Conservation (phyloP, 2,113 vertebrate genomes). For the Parus major region DNA sequence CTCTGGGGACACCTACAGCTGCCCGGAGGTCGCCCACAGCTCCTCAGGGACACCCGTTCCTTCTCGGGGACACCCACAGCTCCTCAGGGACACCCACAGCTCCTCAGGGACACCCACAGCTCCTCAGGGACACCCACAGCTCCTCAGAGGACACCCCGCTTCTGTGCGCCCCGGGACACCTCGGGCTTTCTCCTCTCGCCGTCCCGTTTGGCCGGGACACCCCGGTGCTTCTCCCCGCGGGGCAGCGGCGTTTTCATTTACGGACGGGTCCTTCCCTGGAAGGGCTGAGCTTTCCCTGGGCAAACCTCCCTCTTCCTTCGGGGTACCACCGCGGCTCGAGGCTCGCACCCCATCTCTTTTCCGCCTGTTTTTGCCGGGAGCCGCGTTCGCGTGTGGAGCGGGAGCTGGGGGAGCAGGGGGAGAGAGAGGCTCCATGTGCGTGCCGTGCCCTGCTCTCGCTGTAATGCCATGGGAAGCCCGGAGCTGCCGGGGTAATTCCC, state of each 20-base stretch:
- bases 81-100: too few species aligned
- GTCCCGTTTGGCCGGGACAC: neutral
- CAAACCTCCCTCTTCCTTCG: neutral
- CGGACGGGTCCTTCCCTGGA: too few species aligned
- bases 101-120: too few species aligned
- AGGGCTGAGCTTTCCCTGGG: neutral
- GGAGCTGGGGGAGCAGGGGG: neutral
- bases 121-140: too few species aligned
- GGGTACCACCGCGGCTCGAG: fast-evolving
- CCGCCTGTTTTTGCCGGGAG: fast-evolving
- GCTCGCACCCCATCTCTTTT: fast-evolving
- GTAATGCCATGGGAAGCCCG: neutral
- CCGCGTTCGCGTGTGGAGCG: neutral
- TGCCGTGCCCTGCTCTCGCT: neutral
- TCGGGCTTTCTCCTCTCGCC: too few species aligned
- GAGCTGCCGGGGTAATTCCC: neutral
- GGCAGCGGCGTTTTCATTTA: fast-evolving
- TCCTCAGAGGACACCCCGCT: neutral
- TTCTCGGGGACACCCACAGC: too few species aligned
- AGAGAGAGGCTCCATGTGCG: neutral
- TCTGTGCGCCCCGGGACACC: neutral
- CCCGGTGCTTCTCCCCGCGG: neutral
- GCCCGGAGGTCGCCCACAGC: too few species aligned
- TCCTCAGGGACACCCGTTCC: too few species aligned
- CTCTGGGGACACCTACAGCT: too few species aligned